These are phyloP conservation scores for Ficedula albicollis DNA, from an alignment of 2,797 vertebrate species.

Conservation along the genomic window DNA sequence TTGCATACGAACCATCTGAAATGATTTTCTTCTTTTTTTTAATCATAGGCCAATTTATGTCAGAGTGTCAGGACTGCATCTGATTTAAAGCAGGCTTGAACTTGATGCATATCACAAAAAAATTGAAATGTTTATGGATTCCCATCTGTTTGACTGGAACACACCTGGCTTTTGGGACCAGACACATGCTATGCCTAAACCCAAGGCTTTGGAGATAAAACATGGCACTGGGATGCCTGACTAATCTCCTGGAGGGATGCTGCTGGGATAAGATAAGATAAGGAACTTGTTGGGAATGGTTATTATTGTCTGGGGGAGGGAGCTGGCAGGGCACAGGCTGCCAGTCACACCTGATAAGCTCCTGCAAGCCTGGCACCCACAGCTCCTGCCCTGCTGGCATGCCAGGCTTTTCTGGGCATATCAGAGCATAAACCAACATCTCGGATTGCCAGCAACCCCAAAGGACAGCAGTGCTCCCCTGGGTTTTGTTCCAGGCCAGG, in stretches of 20 bases:
- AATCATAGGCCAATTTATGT: background rate
- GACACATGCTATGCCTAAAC: background rate
- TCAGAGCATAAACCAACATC: background rate
- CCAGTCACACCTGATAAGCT: background rate
- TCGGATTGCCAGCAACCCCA: background rate
- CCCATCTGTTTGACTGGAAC: background rate
- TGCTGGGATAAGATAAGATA: background rate
- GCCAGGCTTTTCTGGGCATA: accelerated
- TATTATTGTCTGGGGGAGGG: background rate
- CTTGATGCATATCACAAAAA: background rate
- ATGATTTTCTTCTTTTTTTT: background rate
- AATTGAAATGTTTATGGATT: background rate
- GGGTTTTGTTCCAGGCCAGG: background rate
- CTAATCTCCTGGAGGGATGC: background rate
- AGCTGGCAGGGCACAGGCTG: background rate
- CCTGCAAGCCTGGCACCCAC: accelerated
- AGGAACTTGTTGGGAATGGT: background rate
- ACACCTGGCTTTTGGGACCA: background rate
- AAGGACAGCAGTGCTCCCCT: background rate
- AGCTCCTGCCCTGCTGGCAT: background rate
- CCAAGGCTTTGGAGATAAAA: background rate
- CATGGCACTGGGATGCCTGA: background rate
- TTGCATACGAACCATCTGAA: background rate
- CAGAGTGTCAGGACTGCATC: background rate
- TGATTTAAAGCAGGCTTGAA: background rate